Conservation (phyloP, 2,797 vertebrate species). For the Muraenolepis orangiensis region DNA sequence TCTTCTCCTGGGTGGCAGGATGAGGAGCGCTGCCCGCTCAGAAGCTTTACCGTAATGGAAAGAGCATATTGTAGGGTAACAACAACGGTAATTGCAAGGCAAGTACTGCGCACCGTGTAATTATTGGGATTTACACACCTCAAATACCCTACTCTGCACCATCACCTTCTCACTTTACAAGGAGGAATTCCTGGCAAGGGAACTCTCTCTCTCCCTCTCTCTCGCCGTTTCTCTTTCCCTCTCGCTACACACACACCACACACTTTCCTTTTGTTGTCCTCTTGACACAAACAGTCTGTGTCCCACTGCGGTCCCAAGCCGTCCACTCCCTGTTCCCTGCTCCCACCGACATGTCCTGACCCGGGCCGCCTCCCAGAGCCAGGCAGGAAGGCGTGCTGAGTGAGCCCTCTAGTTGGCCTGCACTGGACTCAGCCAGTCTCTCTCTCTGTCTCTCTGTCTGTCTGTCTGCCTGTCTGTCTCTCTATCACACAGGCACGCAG, state of each 20-base stretch:
- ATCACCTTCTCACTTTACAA: constrained; percentile 39
- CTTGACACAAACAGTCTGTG: constrained; percentile 27
- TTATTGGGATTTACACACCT: constrained; percentile 52
- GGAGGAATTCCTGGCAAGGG: constrained; percentile 54
- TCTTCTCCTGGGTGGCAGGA: constrained; percentile 33
- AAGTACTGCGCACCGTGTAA: constrained; percentile 41
- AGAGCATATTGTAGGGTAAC: constrained; percentile 27
- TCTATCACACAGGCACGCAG: too few species aligned
- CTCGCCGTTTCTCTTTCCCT: constrained; percentile 7
- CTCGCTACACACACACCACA: constrained; percentile 12
- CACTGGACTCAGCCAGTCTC: neutral
- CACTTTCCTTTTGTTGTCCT: constrained; percentile 1
- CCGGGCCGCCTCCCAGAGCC: constrained; percentile 62
- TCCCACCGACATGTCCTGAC: constrained; percentile 62
- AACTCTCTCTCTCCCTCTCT: constrained; percentile 24
- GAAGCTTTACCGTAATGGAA: constrained; percentile 34
- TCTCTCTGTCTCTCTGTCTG: too few species aligned
- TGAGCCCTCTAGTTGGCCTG: constrained; percentile 58
- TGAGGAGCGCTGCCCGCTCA: constrained; percentile 16
- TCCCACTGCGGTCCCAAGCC: constrained; percentile 30
- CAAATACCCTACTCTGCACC: constrained; percentile 1
- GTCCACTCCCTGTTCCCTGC: constrained; percentile 39
- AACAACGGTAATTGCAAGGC: constrained; percentile 47
- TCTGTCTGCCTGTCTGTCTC: too few species aligned
- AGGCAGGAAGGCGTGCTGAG: constrained; percentile 72